Evolutionary conservation across 2,113 vertebrate genomes (phyloP), one percentile per base, ranked within the genome.

Genomic region (Chaenocephalus aceratus): DNA sequence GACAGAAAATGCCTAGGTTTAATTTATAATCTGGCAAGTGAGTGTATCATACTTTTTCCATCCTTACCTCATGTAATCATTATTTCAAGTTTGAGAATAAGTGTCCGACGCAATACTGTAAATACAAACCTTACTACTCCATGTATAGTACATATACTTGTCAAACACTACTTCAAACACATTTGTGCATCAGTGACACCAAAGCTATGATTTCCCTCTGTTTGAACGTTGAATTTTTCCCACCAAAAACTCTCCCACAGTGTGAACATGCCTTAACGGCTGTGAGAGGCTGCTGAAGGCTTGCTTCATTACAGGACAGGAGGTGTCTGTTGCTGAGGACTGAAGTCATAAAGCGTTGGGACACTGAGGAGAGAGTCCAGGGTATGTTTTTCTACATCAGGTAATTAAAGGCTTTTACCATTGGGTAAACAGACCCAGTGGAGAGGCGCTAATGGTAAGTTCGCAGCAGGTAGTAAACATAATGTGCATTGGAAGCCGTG

Each of bases 351-450:
- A 88, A 89, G 60, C 2, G 0, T 57, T n/a, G 12, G 36, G 75
- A 75, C 77, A 68, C 73, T 41, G 68, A 61, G 64, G 70, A 81
- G 49, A 75, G 51, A 73, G 72, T 65, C 56, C 51, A 77, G 67
- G 63, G 62, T 77, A 18, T 86, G 74, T 68, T 80, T 84, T 78
- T 64, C 75, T 57, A 59, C 72, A 61, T 80, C 14, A 66, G 60
- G 36, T 92, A 88, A 93, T 94, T 90, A 89, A 84, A 91, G 90
- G 89, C 80, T 86, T 79, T 63, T 5, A 54, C 48, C 34, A 67
- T 53, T 72, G 41, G 66, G 65, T 75, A 75, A 65, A 79, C 71
- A 65, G 72, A 68, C 63, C 4, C 15, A 84, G 26, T 51, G 53
- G 71, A 77, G 59, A 79, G 62, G 60, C 61, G 41, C 46, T 36